Evolutionary conservation across 1,140 invertebrate species (phyloP).

Genomic region (Ceratosolen fusciceps): DNA sequence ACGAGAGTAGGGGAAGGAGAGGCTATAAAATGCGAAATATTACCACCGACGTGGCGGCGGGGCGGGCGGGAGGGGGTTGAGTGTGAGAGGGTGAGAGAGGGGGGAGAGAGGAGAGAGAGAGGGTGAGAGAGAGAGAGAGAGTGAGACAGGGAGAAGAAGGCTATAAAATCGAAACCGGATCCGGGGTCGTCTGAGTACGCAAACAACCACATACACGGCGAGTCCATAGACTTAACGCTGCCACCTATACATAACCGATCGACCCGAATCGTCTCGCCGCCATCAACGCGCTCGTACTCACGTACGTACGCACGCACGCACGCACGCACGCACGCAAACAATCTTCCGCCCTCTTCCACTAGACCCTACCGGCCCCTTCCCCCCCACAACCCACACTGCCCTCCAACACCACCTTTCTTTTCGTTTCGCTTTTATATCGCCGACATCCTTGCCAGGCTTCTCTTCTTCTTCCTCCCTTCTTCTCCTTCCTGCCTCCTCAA

Average conservation of each 20-base stretch:
- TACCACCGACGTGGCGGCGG: constrained; percentile 51
- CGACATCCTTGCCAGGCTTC: constrained; percentile 5
- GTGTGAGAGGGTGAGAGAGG: background rate
- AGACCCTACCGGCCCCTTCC: too few relatives aligned
- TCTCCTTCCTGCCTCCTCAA: too few relatives aligned
- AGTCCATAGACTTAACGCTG: too few relatives aligned
- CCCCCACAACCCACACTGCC: too few relatives aligned
- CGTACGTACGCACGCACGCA: too few relatives aligned
- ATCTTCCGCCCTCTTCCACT: constrained; percentile 3
- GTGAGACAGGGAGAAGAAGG: constrained; percentile 36
- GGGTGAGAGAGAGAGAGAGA: background rate
- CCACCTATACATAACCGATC: background rate
- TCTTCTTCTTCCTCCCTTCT: background rate
- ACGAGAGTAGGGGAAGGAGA: constrained; percentile 46
- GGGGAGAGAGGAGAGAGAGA: constrained; percentile 23
- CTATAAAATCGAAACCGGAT: constrained; percentile 67
- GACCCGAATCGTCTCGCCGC: constrained; percentile 12
- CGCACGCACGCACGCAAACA: too few relatives aligned
- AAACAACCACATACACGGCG: constrained; percentile 50
- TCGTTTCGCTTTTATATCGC: constrained; percentile 3
- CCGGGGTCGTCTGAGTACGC: constrained; percentile 52
- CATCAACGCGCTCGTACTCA: background rate
- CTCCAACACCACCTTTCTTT: background rate
- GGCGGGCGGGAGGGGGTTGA: background rate
- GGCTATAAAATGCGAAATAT: constrained; percentile 62